A percentile compares a stretch with the other conserved stretches of the same genome.
These are phyloP conservation scores for Brachypteracias leptosomus DNA, from an alignment of 2,113 vertebrate species.

Conservation along the genomic window DNA sequence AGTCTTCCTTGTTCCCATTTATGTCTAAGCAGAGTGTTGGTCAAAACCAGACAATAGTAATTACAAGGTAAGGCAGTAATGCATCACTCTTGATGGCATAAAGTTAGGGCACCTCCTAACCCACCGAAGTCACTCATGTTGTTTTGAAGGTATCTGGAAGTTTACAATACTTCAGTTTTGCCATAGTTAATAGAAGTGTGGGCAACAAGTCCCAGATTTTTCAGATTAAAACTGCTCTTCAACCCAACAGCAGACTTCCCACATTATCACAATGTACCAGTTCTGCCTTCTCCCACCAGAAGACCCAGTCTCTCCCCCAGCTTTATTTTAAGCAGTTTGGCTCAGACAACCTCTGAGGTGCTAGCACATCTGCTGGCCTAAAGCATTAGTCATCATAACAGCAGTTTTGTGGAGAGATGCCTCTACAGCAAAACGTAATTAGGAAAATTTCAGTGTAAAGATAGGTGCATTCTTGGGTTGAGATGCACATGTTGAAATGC, in stretches of 20 bases:
- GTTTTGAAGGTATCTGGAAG: not conserved
- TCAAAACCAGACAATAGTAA: not conserved
- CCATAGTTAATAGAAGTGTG: accelerated
- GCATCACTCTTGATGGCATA: not conserved
- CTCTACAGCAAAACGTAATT: not conserved
- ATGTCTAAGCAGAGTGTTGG: not conserved
- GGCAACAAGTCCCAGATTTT: not conserved
- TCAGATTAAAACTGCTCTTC: not conserved
- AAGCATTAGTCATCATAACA: not conserved
- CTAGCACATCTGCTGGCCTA: not conserved
- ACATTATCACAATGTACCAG: not conserved
- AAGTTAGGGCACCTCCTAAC: not conserved
- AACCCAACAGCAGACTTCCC: not conserved
- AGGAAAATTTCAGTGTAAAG: not conserved
- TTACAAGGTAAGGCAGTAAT: not conserved
- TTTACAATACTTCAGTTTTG: not conserved
- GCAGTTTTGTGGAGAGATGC: not conserved
- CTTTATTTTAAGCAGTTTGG: not conserved
- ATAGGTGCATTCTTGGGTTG: not conserved
- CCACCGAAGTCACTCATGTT: not conserved
- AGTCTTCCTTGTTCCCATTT: not conserved
- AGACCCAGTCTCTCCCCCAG: not conserved
- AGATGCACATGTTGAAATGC: not conserved
- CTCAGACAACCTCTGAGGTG: not conserved
- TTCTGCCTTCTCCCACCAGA: not conserved